Base-by-base conservation (phyloP, 2,113 vertebrate species). In the Elephas maximus region DNA sequence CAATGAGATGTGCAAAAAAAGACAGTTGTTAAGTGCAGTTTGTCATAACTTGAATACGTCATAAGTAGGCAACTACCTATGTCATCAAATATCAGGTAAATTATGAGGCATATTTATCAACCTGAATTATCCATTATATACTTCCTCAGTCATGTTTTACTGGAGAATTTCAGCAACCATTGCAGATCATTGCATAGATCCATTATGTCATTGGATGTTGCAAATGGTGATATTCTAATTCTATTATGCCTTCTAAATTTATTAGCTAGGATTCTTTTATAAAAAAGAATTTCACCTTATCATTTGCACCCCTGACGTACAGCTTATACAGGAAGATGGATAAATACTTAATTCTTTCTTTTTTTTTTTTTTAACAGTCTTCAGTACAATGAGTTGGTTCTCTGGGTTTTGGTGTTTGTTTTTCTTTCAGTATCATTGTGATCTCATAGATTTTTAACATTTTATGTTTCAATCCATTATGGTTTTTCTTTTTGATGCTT, bases 221-320 rank as follows among this genome's bases (percentile, higher is more conserved):
- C 20, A 90, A 90, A 86, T 51, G 28, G 33, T 87, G 26, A 24
- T 90, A 78, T 2, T 51, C 18, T 41, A 41, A 67, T 41, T 94
- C 24, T 74, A 3, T 84, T 67, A 37, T 93, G 90, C 20, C 53
- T 90, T 85, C 26, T 86, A 85, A 92, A 87, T 82, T 48, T 95
- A 84, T 53, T 85, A 74, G 23, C 28, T 77, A 69, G n/a, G 17
- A 76, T 86, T 60, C 24, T 69, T 93, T 41, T 60, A 48, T 71
- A 94, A 84, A 62, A 48, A 78, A 41, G 62, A 90, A 71, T 57
- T 83, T 88, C 62, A 57, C 65, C 51, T 81, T 81, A 77, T 48
- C 44, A 77, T 41, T 77, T 11, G 12, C 6, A 45, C 15, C 73
- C 48, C n/a, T 62, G 21, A 83, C 37, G 12, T 88, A 18, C 62